Evolutionary conservation across 2,888 invertebrate genomes (phyloP).

Genomic region (Heliconius charithonia): DNA sequence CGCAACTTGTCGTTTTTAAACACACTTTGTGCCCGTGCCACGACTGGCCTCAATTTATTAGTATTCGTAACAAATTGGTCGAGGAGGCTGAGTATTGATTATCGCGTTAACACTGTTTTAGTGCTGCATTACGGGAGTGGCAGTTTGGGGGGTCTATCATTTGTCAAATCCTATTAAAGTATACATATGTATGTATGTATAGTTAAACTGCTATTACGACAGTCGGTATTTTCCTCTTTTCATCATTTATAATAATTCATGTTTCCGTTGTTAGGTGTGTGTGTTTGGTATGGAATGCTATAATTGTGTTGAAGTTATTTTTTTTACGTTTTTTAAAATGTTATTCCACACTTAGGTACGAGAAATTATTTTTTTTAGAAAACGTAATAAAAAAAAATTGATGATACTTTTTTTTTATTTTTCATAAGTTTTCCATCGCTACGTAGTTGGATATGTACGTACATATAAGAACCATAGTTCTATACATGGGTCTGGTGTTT

Average conservation of each 20-base stretch:
- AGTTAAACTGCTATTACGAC: not conserved
- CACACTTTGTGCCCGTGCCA: too few relatives aligned
- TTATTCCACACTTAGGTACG: too few relatives aligned
- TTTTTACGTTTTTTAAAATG: not conserved
- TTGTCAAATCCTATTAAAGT: conserved; percentile 30
- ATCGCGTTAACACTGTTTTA: conserved; percentile 34
- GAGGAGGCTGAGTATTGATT: conserved; percentile 36
- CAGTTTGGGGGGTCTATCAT: conserved; percentile 34
- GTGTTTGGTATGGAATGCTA: not conserved
- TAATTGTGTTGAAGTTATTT: not conserved
- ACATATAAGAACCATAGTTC: not conserved
- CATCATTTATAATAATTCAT: not conserved
- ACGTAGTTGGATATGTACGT: not conserved
- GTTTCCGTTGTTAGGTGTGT: not conserved
- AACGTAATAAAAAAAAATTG: too few relatives aligned
- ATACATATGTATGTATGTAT: not conserved
- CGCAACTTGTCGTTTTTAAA: too few relatives aligned
- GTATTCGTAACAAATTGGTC: conserved; percentile 30
- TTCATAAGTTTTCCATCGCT: too few relatives aligned
- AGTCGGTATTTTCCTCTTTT: conserved; percentile 13
- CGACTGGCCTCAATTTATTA: conserved; percentile 23
- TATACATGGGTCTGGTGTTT: not conserved
- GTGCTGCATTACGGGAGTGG: conserved; percentile 34
- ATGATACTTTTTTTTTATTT: too few relatives aligned
- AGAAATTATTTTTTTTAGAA: too few relatives aligned